Evolutionary conservation across 2,797 vertebrate species (phyloP), one percentile per base, ranked within the genome.

Genomic region (Hypotaenidia okinawae): DNA sequence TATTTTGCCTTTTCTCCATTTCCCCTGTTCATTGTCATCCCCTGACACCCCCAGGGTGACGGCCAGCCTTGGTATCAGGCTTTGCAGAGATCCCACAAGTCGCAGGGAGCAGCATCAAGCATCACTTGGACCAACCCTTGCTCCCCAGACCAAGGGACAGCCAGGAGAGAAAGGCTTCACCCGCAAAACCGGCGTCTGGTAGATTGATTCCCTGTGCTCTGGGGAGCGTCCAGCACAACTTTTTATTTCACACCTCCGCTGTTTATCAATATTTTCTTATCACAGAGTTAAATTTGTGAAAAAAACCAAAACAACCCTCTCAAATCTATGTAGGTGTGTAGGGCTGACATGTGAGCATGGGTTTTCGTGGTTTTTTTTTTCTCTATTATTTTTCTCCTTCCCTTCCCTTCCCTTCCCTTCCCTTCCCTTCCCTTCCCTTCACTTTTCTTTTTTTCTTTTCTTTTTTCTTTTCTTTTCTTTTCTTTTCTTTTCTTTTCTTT

Each of bases 41-140:
- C 16, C 43, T 75, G 45, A 16, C 39, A 5, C 8, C 24, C n/a
- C 37, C 2, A 3, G 2, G 8, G 52, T 86, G 39, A 17, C 10
- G 57, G 24, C 35, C 45, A 78, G 45, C 58, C 45, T 49, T 19
- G 37, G 11, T 35, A 58, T 27, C 5, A 1, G 33, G 21, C 8
- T 32, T 14, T 30, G 11, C 21, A 62, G 52, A 24, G 23, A 24
- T 63, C n/a, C 55, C 23, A 28, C 0, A 7, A 33, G n/a, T 55
- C 49, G 41, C 51, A 27, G 6, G 6, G 15, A 70, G 47, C 7
- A 3, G 45, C 28, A 24, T 2, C 52, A 24, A 16, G 39, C 7
- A 0, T 17, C 58, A 59, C 30, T 19, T 35, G 0, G 0, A n/a
- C 37, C 3, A 11, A 80, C 11, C 28, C 19, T 22, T 2, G 2